phyloP scores from a whole-genome alignment of 92 coral and sea anemone genomes.

The Paramuricea clavata region DNA sequence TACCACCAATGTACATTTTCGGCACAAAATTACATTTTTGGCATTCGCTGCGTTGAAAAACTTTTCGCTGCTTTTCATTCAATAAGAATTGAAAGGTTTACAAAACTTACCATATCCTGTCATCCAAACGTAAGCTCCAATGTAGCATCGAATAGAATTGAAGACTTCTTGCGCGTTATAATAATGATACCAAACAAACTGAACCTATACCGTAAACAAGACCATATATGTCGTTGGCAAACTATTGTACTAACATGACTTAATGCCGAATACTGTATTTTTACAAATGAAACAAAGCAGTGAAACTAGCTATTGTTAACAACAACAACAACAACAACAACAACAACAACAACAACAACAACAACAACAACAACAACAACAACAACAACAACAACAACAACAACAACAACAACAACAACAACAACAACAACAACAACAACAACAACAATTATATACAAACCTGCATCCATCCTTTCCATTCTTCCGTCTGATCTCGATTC shows the following conservation, averaged over 20 bases:
- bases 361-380: too few relatives aligned
- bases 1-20: too few relatives aligned
- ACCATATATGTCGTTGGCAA: background rate
- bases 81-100: too few relatives aligned
- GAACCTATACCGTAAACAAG: conserved; percentile 70
- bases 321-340: too few relatives aligned
- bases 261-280: too few relatives aligned
- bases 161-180: conserved; percentile 97
- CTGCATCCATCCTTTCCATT: conserved; percentile 99
- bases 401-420: background rate
- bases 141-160: conserved; percentile 94
- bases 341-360: too few relatives aligned
- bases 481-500: conserved; percentile 99
- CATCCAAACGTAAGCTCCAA: conserved; percentile 98
- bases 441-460: conserved; percentile 43
- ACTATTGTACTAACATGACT: too few relatives aligned
- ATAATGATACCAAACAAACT: conserved; percentile 99
- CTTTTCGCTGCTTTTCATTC: background rate
- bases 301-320: too few relatives aligned
- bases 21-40: too few relatives aligned
- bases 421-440: background rate
- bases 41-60: too few relatives aligned
- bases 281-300: too few relatives aligned
- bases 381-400: too few relatives aligned
- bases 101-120: conserved; percentile 95